These are phyloP conservation scores for Drosophila rubida DNA, from an alignment of 2,888 invertebrate genomes.

Conservation along the genomic window DNA sequence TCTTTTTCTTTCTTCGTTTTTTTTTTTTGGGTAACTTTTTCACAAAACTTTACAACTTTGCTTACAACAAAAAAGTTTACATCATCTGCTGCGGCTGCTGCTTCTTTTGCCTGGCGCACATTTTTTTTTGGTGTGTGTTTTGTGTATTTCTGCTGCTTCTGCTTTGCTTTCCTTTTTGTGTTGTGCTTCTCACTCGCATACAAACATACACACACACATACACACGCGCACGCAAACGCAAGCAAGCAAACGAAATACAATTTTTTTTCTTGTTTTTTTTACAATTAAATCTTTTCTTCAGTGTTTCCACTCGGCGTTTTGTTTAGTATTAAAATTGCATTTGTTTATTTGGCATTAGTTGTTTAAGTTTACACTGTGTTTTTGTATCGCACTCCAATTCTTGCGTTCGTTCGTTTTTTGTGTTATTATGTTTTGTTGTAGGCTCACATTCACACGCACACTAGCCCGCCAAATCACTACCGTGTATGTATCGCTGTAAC, in stretches of 20 bases:
- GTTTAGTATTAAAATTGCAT: slow-evolving; percentile 38
- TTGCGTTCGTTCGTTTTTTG: slow-evolving; percentile 38
- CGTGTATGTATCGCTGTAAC: slow-evolving; percentile 61
- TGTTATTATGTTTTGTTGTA: slow-evolving; percentile 63
- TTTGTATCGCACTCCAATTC: slow-evolving; percentile 45
- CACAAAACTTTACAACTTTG: slow-evolving; percentile 47
- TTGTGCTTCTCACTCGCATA: slow-evolving; percentile 56
- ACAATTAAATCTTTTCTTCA: slow-evolving; percentile 50
- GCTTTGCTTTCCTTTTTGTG: slow-evolving; percentile 61
- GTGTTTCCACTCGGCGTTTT: slow-evolving; percentile 33
- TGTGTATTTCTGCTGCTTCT: slow-evolving; percentile 55
- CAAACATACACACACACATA: slow-evolving; percentile 42
- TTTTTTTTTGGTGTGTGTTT: slow-evolving; percentile 51
- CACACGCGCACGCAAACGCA: slow-evolving; percentile 34
- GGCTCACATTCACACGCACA: slow-evolving; percentile 67
- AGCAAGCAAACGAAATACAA: slow-evolving; percentile 54
- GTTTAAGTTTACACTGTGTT: slow-evolving; percentile 30
- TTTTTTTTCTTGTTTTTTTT: slow-evolving; percentile 60
- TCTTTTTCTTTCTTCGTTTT: slow-evolving; percentile 26
- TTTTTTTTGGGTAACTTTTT: slow-evolving; percentile 32
- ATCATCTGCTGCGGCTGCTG: slow-evolving; percentile 66
- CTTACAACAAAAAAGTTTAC: slow-evolving; percentile 71
- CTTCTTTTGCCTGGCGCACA: slow-evolving; percentile 60
- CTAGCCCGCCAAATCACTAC: slow-evolving; percentile 78
- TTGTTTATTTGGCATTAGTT: slow-evolving; percentile 45